Evolutionary conservation across 1,140 invertebrate genomes (phyloP).

Genomic region (Drosophila baimaii): DNA sequence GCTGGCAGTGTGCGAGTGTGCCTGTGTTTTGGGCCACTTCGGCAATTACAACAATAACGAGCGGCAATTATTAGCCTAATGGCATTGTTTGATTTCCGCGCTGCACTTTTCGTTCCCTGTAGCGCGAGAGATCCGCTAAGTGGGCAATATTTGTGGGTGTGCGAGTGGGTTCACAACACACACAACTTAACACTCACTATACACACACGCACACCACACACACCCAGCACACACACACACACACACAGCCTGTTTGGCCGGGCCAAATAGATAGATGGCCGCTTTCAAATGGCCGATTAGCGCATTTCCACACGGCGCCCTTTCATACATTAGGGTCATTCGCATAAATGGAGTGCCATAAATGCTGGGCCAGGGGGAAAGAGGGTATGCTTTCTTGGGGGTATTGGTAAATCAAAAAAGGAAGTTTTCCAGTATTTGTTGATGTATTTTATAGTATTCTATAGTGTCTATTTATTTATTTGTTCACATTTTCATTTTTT

Average conservation of each 20-base stretch:
- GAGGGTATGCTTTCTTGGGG: background rate
- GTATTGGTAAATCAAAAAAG: background rate
- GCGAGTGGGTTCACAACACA: background rate
- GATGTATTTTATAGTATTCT: no score
- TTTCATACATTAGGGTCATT: constrained; percentile 26
- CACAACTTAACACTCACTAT: constrained; percentile 10
- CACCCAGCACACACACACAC: background rate
- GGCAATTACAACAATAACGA: constrained; percentile 80
- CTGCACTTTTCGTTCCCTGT: constrained; percentile 46
- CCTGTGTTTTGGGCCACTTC: constrained; percentile 19
- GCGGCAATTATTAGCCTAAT: constrained; percentile 78
- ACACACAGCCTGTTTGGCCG: constrained; percentile 10
- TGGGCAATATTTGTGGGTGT: constrained; percentile 42
- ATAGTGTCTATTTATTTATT: no score
- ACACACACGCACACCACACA: background rate
- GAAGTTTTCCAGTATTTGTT: no score
- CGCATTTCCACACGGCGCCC: background rate
- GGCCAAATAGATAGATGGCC: constrained; percentile 48
- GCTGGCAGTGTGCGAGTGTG: constrained; percentile 4
- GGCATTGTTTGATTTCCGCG: constrained; percentile 78
- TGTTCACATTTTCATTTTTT: no score
- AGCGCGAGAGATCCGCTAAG: constrained; percentile 40
- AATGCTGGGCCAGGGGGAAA: background rate
- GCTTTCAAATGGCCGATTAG: constrained; percentile 44
- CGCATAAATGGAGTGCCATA: constrained; percentile 30